Base-by-base conservation (phyloP, 2,888 invertebrate species). In the Lasioglossum vierecki region DNA sequence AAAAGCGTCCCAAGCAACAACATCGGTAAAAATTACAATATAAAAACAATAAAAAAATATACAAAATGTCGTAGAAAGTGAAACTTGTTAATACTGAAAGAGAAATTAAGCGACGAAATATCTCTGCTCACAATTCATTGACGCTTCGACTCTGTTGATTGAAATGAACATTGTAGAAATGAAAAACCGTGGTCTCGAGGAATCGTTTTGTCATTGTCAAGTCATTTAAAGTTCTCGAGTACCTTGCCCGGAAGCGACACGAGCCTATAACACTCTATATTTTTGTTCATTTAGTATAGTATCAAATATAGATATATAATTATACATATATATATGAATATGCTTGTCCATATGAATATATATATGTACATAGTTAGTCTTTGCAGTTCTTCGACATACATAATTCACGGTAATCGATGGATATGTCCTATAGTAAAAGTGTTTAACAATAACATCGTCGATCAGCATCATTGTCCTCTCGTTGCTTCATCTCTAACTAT, bases 241-340 rank as follows among this genome's bases (percentile, higher is more conserved):
- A 71, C 39, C 66, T 84, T 60, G 44, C 41, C 49, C 60, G 80
- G 72, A 83, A 89, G 41, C 80, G 70, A 87, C 77, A 72, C 66
- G 72, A 79, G 85, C 66, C 66, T 71, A 68, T 76, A 82, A 85
- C 71, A 71, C 79, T 75, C 68, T 80, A 76, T 80, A 76, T 57
- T 73, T 63, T 73, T 79, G 63, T 86, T 83, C 78, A 39, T 80
- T 78, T 74, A 74, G 75, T 87, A 83, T 88, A 90, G 91, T 92
- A 92, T 93, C 92, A 93, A 92, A 93, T 93, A 92, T 92, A 92
- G 86, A 92, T 88, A 76, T 86, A 86, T 89, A 39, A 53, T 77
- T 80, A 49, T 78, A 68, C 80, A 74, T 87, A 71, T 82, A 80
- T 89, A 72, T 82, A 77, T 80, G 60, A 68, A 30, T 85, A 76